These are phyloP conservation scores for Archips xylosteana DNA, from an alignment of 2,888 invertebrate species.

Conservation along the genomic window DNA sequence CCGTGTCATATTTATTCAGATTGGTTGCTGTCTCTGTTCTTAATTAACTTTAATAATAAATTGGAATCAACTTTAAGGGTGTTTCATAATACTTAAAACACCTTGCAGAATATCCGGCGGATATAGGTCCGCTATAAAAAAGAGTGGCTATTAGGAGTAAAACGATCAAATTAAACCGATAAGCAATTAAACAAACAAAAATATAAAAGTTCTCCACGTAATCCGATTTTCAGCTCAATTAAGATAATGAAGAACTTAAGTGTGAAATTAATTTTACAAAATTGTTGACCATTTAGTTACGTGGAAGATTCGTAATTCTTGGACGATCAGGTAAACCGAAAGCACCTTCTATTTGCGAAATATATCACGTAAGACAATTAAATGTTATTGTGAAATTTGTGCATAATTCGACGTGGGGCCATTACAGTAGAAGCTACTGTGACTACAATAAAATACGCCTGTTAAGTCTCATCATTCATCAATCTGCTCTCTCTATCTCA, in stretches of 20 bases:
- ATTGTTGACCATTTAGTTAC: not conserved
- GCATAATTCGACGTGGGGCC: no score
- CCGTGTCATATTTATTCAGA: no score
- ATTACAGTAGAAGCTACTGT: not conserved
- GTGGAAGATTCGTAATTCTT: slow-evolving; percentile 1
- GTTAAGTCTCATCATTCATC: no score
- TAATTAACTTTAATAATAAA: no score
- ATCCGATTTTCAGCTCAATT: not conserved
- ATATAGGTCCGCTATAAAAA: no score
- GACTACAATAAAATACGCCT: not conserved
- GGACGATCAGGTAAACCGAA: slow-evolving; percentile 2
- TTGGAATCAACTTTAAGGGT: no score
- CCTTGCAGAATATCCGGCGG: no score
- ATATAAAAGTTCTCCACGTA: not conserved
- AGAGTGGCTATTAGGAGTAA: not conserved
- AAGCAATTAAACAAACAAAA: not conserved
- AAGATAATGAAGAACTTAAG: not conserved
- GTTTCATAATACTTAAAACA: no score
- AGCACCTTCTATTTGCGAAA: slow-evolving; percentile 12
- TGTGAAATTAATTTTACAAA: slow-evolving; percentile 3
- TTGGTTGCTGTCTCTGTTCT: no score
- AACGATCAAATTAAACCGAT: not conserved
- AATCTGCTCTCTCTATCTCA: no score
- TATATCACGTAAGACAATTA: slow-evolving; percentile 15
- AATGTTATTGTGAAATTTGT: slow-evolving; percentile 4